Percentiles rank a stretch among this genome's conserved stretches.
Evolutionary conservation across 1,140 invertebrate species (phyloP).

Genomic region (Bombus waltoni): DNA sequence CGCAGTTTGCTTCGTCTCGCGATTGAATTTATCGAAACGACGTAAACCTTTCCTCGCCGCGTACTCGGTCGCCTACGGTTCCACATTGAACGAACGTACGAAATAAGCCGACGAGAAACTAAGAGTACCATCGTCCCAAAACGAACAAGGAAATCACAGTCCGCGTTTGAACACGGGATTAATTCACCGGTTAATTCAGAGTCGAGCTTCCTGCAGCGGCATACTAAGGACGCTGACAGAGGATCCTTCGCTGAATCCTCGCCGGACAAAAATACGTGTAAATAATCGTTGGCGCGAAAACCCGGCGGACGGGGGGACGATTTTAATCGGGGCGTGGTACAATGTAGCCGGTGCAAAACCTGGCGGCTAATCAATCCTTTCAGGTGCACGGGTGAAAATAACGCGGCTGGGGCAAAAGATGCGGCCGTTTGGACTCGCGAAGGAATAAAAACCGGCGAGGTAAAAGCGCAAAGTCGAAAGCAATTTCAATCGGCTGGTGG

Average conservation of each 20-base stretch:
- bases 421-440: constrained; percentile 16
- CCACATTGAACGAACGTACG: too few species aligned
- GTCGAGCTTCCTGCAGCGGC: neutral
- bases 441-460: constrained; percentile 39
- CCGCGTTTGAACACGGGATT: neutral
- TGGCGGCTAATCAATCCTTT: constrained; percentile 49
- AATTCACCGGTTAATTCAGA: neutral
- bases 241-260: neutral
- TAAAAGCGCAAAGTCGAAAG: constrained; percentile 57
- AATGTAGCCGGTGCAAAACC: constrained; percentile 24
- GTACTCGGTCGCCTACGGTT: too few species aligned
- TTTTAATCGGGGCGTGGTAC: constrained; percentile 17
- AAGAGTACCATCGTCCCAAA: neutral
- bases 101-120: neutral
- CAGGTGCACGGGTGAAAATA: constrained; percentile 7
- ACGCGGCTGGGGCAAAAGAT: neutral
- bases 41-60: too few species aligned
- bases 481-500: constrained; percentile 56
- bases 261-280: constrained; percentile 25
- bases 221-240: neutral
- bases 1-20: too few species aligned
- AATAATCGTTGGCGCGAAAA: constrained; percentile 18
- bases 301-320: neutral
- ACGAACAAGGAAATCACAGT: neutral
- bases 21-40: too few species aligned